Evolutionary conservation across 1,140 invertebrate genomes (phyloP), one percentile per base, ranked within the genome.

Genomic region (Nasonia longicornis): DNA sequence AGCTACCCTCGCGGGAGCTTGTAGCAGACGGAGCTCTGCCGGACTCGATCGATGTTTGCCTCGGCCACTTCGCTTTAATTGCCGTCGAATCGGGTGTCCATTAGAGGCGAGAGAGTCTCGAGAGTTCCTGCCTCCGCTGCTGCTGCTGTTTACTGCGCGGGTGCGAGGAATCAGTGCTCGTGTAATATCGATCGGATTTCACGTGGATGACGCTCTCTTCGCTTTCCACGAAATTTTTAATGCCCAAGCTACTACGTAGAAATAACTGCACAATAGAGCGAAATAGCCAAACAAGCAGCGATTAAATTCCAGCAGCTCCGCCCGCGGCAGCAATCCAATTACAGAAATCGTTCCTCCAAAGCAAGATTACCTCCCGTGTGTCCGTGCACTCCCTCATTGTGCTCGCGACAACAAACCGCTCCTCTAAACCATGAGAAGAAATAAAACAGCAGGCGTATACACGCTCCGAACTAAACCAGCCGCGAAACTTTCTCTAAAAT

Each of bases 31-130:
- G 52, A n/a, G 52, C 14, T 58, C 38, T 42, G 20, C 38, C 1
- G 52, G 52, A 58, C 52, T 58, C 86, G 87, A 89, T 89, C 89
- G 88, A 88, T 89, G 87, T 89, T 89, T 90, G 85, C 87, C 84
- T 84, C 86, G 83, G 86, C 87, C 88, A 90, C 89, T 90, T 89
- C 83, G 86, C 84, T 88, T 87, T 90, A 89, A 90, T 90, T 89
- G 89, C 85, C 87, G 86, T 83, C 88, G 87, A 90, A 89, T 89
- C 87, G 86, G 80, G 78, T 79, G 84, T 86, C 89, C 89, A 89
- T 89, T 85, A 88, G 80, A 73, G 73, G 31, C 16, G 22, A 2
- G 35, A n/a, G 64, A 67, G 63, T 42, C 52, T 58, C 14, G 52
- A 58, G 52, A 58, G 52, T 58, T 58, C 52, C 16, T 58, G 16